Evolutionary conservation across 1,140 invertebrate species (phyloP).

Genomic region (Cydia fagiglandana): DNA sequence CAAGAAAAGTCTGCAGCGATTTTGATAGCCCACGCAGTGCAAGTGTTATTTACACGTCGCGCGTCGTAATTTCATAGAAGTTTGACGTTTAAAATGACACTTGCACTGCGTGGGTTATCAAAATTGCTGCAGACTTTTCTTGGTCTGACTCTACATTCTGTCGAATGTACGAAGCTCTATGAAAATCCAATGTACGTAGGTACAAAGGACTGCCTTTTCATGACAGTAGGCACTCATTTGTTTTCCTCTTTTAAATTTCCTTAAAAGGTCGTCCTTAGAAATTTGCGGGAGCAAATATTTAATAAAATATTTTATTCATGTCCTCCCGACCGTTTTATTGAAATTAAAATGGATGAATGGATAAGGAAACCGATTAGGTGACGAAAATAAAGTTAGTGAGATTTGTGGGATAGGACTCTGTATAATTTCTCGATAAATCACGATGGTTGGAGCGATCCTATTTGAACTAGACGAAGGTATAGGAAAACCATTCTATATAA

Average conservation of each 20-base stretch:
- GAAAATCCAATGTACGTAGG: too few species aligned
- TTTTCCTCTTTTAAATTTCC: neutral
- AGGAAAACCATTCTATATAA: neutral
- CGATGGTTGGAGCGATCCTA: conserved; percentile 28
- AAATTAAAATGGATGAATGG: conserved; percentile 41
- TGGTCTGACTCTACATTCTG: too few species aligned
- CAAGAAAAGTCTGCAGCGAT: too few species aligned
- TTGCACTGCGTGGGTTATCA: too few species aligned
- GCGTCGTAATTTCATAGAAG: too few species aligned
- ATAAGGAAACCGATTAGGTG: conserved; percentile 33
- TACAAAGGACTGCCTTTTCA: too few species aligned
- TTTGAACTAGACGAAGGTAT: neutral
- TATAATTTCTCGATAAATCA: conserved; percentile 39
- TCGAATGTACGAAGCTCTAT: too few species aligned
- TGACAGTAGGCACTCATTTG: neutral
- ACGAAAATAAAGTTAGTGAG: conserved; percentile 36
- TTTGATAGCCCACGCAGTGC: too few species aligned
- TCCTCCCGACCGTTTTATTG: conserved; percentile 34
- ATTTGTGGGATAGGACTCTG: neutral
- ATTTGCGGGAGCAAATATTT: neutral
- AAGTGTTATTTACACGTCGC: too few species aligned
- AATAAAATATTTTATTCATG: conserved; percentile 45
- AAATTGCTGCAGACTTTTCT: too few species aligned
- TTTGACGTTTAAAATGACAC: too few species aligned
- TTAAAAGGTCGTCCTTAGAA: neutral